Conservation (phyloP, 2,113 vertebrate genomes). For the Mormyrus iriodes region DNA sequence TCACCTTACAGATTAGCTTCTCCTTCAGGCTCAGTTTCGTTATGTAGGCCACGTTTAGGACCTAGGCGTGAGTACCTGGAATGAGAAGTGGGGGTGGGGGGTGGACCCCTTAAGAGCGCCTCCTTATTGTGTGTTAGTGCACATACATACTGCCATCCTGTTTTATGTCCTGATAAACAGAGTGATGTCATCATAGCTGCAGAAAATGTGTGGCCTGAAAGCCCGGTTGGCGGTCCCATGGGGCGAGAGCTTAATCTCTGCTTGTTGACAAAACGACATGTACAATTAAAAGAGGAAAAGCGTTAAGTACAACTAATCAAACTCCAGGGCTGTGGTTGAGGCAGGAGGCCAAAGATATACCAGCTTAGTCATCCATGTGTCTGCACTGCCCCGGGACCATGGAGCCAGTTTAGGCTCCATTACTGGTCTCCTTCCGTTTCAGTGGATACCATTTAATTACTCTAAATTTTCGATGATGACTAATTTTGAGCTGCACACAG, state of each 20-base stretch:
- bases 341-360: neutral
- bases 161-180: conserved; percentile 11
- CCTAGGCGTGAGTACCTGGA: neutral
- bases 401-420: neutral
- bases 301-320: neutral
- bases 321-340: neutral
- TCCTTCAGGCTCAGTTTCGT: neutral
- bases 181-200: conserved; percentile 23
- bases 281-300: conserved; percentile 11
- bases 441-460: neutral
- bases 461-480: neutral
- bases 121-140: neutral
- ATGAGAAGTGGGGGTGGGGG: neutral
- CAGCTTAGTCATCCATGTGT: neutral
- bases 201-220: conserved; percentile 44
- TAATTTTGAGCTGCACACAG: neutral
- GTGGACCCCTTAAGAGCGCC: neutral
- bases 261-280: conserved; percentile 28
- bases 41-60: neutral
- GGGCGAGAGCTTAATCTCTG: conserved; percentile 29
- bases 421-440: neutral
- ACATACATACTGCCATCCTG: neutral
- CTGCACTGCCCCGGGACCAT: neutral
- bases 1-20: neutral
- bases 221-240: conserved; percentile 24